Percentiles rank a stretch among this genome's conserved stretches.
Evolutionary conservation across 1,140 invertebrate genomes (phyloP).

Genomic region (Neodiprion fabricii): DNA sequence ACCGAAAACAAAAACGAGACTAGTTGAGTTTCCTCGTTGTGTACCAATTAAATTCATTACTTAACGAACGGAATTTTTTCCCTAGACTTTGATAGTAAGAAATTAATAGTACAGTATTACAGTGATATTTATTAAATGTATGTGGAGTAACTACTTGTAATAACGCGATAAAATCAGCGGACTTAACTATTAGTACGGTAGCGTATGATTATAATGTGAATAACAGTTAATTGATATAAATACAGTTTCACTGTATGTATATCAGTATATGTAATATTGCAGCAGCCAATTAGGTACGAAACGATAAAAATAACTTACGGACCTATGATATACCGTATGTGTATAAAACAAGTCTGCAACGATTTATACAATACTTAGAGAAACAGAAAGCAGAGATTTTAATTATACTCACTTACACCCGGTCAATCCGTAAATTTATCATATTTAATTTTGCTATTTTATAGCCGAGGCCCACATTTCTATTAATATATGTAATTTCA

Average conservation of each 20-base stretch:
- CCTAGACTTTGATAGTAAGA: constrained; percentile 25
- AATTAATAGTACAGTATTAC: constrained; percentile 16
- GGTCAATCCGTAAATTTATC: constrained; percentile 33
- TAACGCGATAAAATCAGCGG: too few relatives aligned
- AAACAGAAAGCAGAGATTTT: too few relatives aligned
- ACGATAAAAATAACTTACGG: not conserved
- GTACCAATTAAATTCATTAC: too few relatives aligned
- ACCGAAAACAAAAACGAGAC: too few relatives aligned
- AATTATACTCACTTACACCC: constrained; percentile 24
- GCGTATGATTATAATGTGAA: not conserved
- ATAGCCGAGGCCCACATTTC: constrained; percentile 31
- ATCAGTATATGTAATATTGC: constrained; percentile 30
- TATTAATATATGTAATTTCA: not conserved
- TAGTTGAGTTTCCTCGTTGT: too few relatives aligned
- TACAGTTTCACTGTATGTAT: too few relatives aligned
- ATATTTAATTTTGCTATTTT: constrained; percentile 43
- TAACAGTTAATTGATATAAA: constrained; percentile 35
- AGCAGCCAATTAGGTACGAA: constrained; percentile 26
- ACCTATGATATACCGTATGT: not conserved
- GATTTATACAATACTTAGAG: too few relatives aligned
- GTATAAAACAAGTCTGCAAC: not conserved
- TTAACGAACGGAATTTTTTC: too few relatives aligned
- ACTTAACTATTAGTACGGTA: not conserved
- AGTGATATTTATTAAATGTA: not conserved
- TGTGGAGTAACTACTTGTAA: too few relatives aligned